These are phyloP conservation scores for Psettodes erumei DNA, from an alignment of 2,113 vertebrate species.

Conservation along the genomic window DNA sequence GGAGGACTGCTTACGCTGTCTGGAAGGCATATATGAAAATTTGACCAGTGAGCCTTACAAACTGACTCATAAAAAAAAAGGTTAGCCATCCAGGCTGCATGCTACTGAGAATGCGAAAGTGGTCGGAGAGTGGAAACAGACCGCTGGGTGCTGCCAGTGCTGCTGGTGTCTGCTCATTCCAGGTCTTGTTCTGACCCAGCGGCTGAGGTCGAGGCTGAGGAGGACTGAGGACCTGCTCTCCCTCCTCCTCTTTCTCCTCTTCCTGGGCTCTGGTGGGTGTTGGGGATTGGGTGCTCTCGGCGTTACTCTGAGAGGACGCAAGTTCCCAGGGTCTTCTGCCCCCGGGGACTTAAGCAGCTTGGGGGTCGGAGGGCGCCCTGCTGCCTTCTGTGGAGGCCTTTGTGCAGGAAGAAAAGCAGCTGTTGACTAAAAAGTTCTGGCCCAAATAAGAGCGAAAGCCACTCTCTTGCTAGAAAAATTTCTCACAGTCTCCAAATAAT, in stretches of 20 bases:
- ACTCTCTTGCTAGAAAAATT: background rate
- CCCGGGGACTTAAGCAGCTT: constrained; percentile 84
- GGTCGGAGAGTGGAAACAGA: constrained; percentile 4
- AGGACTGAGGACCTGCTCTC: constrained; percentile 62
- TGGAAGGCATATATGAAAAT: constrained; percentile 3
- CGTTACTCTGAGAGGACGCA: constrained; percentile 86
- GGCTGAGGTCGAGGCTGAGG: constrained; percentile 70
- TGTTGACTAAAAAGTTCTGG: background rate
- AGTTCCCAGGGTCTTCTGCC: constrained; percentile 87
- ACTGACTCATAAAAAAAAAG: background rate
- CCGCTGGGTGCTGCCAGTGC: constrained; percentile 22
- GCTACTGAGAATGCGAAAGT: background rate
- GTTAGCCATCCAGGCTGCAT: background rate
- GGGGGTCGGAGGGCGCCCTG: constrained; percentile 85
- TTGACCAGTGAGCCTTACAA: background rate
- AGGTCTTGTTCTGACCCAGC: constrained; percentile 67
- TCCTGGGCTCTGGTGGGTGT: constrained; percentile 15
- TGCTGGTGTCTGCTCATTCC: constrained; percentile 33
- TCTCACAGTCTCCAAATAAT: background rate
- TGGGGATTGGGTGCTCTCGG: constrained; percentile 66
- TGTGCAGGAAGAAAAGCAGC: background rate
- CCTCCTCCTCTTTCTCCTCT: constrained; percentile 41
- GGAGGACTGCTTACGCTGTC: constrained; percentile 68
- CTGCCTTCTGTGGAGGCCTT: constrained; percentile 82
- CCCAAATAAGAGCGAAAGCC: background rate